A percentile compares a stretch with the other conserved stretches of the same genome.
Evolutionary conservation across 2,113 vertebrate species (phyloP).

Genomic region (Gallinago jamesoni): DNA sequence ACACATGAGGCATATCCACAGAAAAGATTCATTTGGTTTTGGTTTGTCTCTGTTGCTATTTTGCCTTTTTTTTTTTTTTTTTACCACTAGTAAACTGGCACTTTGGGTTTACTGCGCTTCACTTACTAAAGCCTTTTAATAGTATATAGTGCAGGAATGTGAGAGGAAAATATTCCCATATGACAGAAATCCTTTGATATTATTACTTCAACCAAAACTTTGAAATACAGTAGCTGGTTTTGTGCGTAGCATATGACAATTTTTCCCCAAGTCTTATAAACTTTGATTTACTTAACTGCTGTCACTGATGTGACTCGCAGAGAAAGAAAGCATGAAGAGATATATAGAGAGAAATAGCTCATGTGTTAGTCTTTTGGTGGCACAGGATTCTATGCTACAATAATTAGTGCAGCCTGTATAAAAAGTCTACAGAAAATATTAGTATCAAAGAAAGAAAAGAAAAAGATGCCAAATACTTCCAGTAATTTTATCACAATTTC

Average conservation of each 20-base stretch:
- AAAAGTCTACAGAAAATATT: background rate
- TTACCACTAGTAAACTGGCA: background rate
- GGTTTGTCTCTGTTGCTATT: background rate
- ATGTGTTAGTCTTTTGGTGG: constrained; percentile 46
- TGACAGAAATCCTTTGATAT: constrained; percentile 53
- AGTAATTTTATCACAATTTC: background rate
- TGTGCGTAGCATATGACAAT: background rate
- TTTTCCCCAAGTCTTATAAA: constrained; percentile 37
- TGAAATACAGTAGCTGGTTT: constrained; percentile 52
- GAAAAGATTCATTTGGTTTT: constrained; percentile 32
- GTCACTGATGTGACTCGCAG: constrained; percentile 5
- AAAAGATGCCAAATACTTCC: background rate
- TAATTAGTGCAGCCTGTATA: constrained; percentile 3
- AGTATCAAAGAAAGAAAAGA: background rate
- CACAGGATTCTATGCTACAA: constrained; percentile 15
- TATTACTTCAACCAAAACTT: constrained; percentile 56
- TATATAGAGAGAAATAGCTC: background rate
- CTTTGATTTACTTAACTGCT: constrained; percentile 62
- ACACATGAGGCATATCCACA: background rate
- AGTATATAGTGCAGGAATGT: background rate
- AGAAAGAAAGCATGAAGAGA: background rate
- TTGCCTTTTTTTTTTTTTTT: background rate
- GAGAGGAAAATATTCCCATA: constrained; percentile 39
- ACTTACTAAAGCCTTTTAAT: constrained; percentile 39
- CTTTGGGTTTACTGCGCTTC: constrained; percentile 1